phyloP scores from a whole-genome alignment of 1,140 invertebrate species.

The Drosophila murphyi region DNA sequence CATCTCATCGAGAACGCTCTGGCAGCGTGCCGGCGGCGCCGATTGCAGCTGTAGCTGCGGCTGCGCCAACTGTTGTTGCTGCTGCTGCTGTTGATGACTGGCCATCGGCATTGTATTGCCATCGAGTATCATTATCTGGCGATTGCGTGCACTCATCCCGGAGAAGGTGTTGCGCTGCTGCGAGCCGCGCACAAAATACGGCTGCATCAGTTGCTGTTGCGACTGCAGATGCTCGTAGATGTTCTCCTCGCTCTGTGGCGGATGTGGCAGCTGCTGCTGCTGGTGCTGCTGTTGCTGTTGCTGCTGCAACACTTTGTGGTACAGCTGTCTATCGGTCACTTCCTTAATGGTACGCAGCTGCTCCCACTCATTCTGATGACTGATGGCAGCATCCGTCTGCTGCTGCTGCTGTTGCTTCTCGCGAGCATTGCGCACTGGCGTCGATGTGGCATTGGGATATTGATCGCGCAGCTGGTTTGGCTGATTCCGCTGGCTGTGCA shows the following conservation, averaged over 20 bases:
- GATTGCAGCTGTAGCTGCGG: conserved; percentile 26
- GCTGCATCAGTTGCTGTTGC: conserved; percentile 11
- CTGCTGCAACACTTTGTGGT: conserved; percentile 69
- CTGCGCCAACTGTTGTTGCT: background rate
- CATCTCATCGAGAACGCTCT: conserved; percentile 76
- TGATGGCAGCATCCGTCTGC: background rate
- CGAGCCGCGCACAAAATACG: conserved; percentile 66
- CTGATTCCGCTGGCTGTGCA: background rate
- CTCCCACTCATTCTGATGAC: conserved; percentile 67
- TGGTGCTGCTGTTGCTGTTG: conserved; percentile 55
- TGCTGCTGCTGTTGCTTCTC: conserved; percentile 1
- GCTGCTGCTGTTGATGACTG: background rate
- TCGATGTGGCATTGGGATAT: conserved; percentile 45
- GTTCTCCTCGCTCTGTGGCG: conserved; percentile 57
- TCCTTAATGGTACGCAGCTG: conserved; percentile 76
- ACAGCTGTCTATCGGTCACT: conserved; percentile 74
- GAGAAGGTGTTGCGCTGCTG: conserved; percentile 78
- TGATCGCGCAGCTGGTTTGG: conserved; percentile 6
- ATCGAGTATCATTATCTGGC: conserved; percentile 55
- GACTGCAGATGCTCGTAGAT: conserved; percentile 74
- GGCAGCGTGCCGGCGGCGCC: conserved; percentile 50
- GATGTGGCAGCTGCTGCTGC: conserved; percentile 17
- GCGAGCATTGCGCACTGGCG: conserved; percentile 26
- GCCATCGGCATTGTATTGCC: conserved; percentile 35
- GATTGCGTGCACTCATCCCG: conserved; percentile 58